Conservation (phyloP, 2,113 vertebrate genomes). For the Lonchura striata region DNA sequence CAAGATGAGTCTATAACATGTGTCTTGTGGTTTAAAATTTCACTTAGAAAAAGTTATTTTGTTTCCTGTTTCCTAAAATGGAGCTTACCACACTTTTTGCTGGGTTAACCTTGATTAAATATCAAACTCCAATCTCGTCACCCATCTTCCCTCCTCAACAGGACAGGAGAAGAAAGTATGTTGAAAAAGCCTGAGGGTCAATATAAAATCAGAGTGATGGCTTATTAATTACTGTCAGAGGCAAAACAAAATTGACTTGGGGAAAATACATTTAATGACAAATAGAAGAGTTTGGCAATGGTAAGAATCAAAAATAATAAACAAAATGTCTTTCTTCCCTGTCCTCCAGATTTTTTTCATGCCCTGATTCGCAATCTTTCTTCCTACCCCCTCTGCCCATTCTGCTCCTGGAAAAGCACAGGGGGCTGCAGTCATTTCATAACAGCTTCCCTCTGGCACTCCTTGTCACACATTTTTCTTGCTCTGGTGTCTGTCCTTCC, state of each 20-base stretch:
- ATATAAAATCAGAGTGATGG: not conserved
- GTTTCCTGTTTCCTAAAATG: not conserved
- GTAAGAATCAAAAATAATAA: not conserved
- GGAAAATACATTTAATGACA: not conserved
- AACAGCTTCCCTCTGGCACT: not conserved
- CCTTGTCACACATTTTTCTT: not conserved
- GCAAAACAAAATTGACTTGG: not conserved
- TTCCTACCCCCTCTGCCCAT: accelerated
- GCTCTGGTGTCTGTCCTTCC: not conserved
- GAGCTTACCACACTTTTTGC: not conserved
- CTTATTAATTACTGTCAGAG: not conserved
- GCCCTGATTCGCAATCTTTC: not conserved
- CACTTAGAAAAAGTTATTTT: not conserved
- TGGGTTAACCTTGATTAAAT: not conserved
- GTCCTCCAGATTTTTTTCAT: not conserved
- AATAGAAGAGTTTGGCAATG: not conserved
- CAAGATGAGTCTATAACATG: not conserved
- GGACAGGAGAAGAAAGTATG: not conserved
- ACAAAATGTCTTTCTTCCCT: not conserved
- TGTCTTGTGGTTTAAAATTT: not conserved
- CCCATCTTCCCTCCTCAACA: not conserved
- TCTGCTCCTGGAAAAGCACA: not conserved
- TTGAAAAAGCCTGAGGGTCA: not conserved
- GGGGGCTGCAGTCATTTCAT: not conserved
- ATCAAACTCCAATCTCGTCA: not conserved